Conservation (phyloP, 2,113 vertebrate genomes). For the Centropus unirufus region DNA sequence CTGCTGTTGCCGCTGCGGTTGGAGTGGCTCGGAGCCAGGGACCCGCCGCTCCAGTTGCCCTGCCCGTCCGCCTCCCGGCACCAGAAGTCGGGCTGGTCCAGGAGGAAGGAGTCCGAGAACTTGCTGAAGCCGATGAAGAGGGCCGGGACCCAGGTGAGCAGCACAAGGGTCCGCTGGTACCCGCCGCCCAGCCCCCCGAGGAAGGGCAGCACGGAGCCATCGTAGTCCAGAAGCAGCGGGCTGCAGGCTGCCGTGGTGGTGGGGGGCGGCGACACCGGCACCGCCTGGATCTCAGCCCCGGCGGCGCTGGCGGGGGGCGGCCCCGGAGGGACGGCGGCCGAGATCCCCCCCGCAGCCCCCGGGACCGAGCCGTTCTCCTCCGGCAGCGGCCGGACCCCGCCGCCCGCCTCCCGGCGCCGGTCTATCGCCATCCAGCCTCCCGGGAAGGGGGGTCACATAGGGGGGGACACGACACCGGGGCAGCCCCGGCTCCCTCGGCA, state of each 20-base stretch:
- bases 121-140: constrained; percentile 95
- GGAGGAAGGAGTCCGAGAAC: constrained; percentile 95
- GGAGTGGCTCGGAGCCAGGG: constrained; percentile 34
- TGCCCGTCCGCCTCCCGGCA: constrained; percentile 78
- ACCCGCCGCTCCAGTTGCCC: constrained; percentile 74
- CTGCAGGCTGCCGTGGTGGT: constrained; percentile 54
- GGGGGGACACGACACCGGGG: background rate
- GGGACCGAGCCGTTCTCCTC: constrained; percentile 79
- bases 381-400: constrained; percentile 58
- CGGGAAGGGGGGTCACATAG: constrained; percentile 35
- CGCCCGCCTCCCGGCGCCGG: constrained; percentile 73
- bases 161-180: constrained; percentile 90
- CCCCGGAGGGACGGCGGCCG: background rate
- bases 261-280: constrained; percentile 42
- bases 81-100: constrained; percentile 89
- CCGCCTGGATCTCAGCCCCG: constrained; percentile 73
- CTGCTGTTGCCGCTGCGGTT: constrained; percentile 35
- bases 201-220: constrained; percentile 90
- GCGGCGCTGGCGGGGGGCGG: constrained; percentile 32
- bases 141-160: constrained; percentile 95
- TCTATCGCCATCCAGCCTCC: constrained; percentile 76
- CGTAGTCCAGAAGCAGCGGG: constrained; percentile 88
- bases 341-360: constrained; percentile 38
- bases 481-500: constrained; percentile 20
- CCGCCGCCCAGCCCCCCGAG: constrained; percentile 88